Base-by-base conservation (phyloP, 2,113 vertebrate genomes). In the Pontoporia blainvillei region DNA sequence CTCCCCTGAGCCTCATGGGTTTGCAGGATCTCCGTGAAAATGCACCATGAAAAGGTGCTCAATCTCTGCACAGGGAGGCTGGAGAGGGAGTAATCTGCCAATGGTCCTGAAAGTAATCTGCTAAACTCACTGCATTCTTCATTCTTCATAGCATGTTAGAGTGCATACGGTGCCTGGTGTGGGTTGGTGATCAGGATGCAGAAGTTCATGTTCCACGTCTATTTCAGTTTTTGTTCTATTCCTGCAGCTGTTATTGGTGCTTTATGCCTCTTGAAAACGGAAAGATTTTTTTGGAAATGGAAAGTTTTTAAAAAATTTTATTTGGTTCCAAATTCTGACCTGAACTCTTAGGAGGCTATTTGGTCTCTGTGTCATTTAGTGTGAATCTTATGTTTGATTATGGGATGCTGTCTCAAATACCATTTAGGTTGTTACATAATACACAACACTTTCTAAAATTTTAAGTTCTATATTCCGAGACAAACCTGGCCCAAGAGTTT, bases 1-100 rank as follows among this genome's bases (percentile, higher is more conserved):
- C 23, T 49, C 4, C 6, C 5, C 27, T 1, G 52, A 27, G 20
- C 57, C 44, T 5, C 25, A 1, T 6, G 0, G 8, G 9, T 67
- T 95, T 79, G 17, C 13, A 72, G 15, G 21, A 31, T 46, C 54
- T 84, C 29, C 15, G 11, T 41, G 44, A 36, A 86, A 31, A 49
- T 11, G 2, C 8, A 41, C 12, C 5, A 3, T 6, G 31, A 25
- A 31, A 78, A n/a, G 39, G 8, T 82, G 11, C 36, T 15, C 59
- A 41, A 0, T 15, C 5, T 34, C 36, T 72, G 36, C 17, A 17
- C 8, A 34, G 17, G 17, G 54, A 52, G 39, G 6, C 66, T 13
- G 34, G 10, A 21, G 21, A 11, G 31, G 52, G 46, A 29, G 12
- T 12, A 1, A 1, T 79, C 87, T 82, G 20, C 34, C 76, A 12